phyloP scores from a whole-genome alignment of 2,113 vertebrate genomes.

The Cervus canadensis region DNA sequence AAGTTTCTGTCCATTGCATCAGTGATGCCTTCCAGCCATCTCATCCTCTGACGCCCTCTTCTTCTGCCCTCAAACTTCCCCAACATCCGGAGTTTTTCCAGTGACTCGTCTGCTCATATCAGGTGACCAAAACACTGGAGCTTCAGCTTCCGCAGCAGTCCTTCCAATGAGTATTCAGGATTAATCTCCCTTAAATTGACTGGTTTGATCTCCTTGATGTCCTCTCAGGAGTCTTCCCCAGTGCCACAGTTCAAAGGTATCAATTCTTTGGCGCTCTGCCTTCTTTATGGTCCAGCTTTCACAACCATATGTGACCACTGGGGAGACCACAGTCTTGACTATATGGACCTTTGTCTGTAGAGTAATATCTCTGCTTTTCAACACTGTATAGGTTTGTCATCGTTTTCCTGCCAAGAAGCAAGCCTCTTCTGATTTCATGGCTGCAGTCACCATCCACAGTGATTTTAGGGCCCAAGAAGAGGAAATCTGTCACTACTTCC shows the following conservation, averaged over 20 bases:
- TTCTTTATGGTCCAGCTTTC: background rate
- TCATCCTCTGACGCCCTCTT: background rate
- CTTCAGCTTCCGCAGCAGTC: background rate
- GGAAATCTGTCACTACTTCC: background rate
- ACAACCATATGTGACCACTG: background rate
- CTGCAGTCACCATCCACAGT: background rate
- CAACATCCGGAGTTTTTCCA: background rate
- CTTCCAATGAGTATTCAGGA: background rate
- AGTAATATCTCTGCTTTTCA: background rate
- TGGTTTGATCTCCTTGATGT: background rate
- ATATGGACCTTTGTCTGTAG: background rate
- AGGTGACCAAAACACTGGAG: background rate
- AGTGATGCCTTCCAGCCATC: background rate
- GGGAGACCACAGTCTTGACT: background rate
- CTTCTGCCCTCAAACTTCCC: background rate
- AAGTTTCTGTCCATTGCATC: background rate
- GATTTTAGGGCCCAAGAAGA: background rate
- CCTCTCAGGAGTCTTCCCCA: background rate
- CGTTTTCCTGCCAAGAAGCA: background rate
- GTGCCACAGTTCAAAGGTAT: background rate
- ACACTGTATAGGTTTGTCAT: background rate
- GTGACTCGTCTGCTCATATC: accelerated
- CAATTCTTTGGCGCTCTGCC: background rate
- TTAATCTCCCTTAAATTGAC: background rate
- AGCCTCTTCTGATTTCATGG: background rate